Base-by-base conservation (phyloP, 2,888 invertebrate species). In the Polymixis lichenea region DNA sequence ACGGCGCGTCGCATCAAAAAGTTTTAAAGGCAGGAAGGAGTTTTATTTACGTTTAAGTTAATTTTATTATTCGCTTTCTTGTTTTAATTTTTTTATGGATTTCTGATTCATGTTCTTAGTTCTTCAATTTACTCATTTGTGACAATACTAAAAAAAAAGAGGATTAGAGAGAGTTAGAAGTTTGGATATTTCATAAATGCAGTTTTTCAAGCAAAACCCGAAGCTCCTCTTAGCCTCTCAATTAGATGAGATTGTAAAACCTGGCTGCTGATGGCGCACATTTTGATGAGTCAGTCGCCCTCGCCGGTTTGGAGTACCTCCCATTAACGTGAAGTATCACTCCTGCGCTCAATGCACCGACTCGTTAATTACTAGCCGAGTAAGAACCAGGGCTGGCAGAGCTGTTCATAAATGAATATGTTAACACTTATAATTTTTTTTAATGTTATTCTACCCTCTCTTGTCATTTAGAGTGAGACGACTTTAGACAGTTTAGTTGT, bases 301-400 rank as follows among this genome's bases (percentile, higher is more conserved):
- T 28, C 49, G 56, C 13, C 17, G 9, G 49, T 0, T n/a, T 49
- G 11, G 53, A 72, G 64, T 19, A 9, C 28, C 38, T 70, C 28
- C 56, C 74, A 86, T 78, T 72, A 86, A 75, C 17, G 75, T 86
- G 76, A 72, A 86, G 86, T 75, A 84, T 82, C 83, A 62, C 72
- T 82, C 77, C 43, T 28, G 61, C 66, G 67, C 72, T 61, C 78
- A 13, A 15, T 68, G 82, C 28, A 55, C 72, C 67, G 72, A 77
- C 83, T 85, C 74, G 69, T 86, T 86, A 86, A 86, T 86, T 86
- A 86, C 75, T 81, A 56, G 77, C 64, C 70, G 77, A 66, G 68
- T 79, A 53, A 62, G 11, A 22, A 62, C 19, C 51, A 86, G 86
- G 86, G 86, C 38, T 86, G 85, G 11, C 64, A 73, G 6, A 32